A percentile compares a stretch with the other conserved stretches of the same genome.
These are phyloP conservation scores for Ornithorhynchus anatinus DNA, from an alignment of 2,113 vertebrate species.

Conservation along the genomic window DNA sequence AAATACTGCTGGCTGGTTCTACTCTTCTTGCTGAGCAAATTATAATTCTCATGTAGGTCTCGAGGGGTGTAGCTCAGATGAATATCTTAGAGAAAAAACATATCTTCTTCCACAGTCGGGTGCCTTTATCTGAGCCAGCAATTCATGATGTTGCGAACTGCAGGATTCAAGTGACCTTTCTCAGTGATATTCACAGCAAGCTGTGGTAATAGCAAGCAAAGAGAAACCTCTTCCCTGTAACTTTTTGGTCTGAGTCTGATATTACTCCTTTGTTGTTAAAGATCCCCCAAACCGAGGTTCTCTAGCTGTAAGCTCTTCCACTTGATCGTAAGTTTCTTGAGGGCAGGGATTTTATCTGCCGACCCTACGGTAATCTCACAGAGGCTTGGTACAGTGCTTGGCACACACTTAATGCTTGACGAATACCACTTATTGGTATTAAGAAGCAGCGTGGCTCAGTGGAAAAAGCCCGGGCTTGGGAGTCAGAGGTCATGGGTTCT, in stretches of 20 bases:
- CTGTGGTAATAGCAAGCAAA: conserved; percentile 42
- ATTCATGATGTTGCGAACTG: conserved; percentile 55
- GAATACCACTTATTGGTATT: too few species aligned
- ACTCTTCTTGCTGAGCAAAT: conserved; percentile 40
- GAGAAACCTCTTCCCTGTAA: background rate
- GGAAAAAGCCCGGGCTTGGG: too few species aligned
- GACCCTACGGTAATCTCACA: too few species aligned
- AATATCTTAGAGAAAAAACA: conserved; percentile 44
- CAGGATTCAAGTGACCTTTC: conserved; percentile 65
- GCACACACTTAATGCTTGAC: too few species aligned
- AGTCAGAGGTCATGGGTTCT: too few species aligned
- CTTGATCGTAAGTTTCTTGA: too few species aligned
- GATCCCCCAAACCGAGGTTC: conserved; percentile 12
- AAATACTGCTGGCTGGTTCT: conserved; percentile 18
- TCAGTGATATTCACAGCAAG: conserved; percentile 64
- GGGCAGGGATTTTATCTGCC: too few species aligned
- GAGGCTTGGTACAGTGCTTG: too few species aligned
- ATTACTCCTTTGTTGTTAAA: conserved; percentile 51
- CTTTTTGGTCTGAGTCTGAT: background rate
- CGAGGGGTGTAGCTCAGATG: conserved; percentile 42
- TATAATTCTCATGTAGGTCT: conserved; percentile 45
- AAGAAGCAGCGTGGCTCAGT: too few species aligned
- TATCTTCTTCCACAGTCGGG: conserved; percentile 54
- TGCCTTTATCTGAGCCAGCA: conserved; percentile 62
- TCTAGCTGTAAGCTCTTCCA: too few species aligned